Evolutionary conservation across 2,113 vertebrate species (phyloP).

Genomic region (Oncorhynchus nerka): DNA sequence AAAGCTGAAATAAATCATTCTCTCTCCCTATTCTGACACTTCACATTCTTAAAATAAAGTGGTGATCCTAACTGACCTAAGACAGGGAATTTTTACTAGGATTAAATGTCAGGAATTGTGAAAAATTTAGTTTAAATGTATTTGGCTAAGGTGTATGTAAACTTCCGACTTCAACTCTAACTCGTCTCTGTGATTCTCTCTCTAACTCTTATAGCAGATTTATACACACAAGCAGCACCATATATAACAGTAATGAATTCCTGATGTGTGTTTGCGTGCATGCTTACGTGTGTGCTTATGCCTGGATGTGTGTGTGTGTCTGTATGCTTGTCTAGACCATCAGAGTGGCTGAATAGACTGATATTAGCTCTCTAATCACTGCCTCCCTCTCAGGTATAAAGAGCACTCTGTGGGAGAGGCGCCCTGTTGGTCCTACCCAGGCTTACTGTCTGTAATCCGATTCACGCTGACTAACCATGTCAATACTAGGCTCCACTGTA

Average conservation of each 20-base stretch:
- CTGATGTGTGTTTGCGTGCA: not conserved
- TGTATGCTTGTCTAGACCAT: slow-evolving; percentile 49
- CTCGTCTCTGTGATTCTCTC: not conserved
- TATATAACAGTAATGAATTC: no score
- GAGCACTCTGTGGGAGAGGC: slow-evolving; percentile 54
- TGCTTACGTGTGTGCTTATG: not conserved
- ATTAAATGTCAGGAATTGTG: no score
- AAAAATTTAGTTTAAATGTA: no score
- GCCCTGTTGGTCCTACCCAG: slow-evolving; percentile 46
- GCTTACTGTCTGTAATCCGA: slow-evolving; percentile 61
- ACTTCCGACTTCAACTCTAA: no score
- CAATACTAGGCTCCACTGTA: slow-evolving; percentile 41
- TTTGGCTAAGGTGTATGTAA: no score
- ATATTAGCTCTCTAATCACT: slow-evolving; percentile 67
- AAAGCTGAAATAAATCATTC: no score
- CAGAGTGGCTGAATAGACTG: slow-evolving; percentile 40
- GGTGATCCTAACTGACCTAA: no score
- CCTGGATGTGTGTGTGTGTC: not conserved
- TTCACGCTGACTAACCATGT: slow-evolving; percentile 53
- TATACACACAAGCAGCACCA: no score
- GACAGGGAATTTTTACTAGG: no score
- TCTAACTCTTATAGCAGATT: not conserved
- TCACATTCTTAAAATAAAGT: no score
- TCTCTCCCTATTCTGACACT: no score
- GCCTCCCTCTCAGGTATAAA: slow-evolving; percentile 60